Percentiles rank a stretch among this genome's conserved stretches.
phyloP scores from a whole-genome alignment of 2,888 invertebrate species.

The Galeopsomyia nigrocyanea region DNA sequence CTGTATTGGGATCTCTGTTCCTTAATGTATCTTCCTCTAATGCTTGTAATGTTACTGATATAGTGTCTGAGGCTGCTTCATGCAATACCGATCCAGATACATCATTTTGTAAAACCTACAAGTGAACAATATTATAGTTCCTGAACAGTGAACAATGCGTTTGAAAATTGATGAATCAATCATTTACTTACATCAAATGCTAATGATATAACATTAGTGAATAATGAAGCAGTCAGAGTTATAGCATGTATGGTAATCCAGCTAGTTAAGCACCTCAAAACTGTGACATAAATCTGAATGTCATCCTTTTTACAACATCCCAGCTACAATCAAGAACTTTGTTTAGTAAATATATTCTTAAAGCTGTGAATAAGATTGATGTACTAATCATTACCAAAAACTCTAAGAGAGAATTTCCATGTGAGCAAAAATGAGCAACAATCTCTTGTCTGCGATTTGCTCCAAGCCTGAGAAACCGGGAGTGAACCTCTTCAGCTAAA shows the following conservation, averaged over 20 bases:
- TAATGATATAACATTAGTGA: constrained; percentile 79
- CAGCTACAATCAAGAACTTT: too few species aligned
- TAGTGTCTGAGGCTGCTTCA: constrained; percentile 77
- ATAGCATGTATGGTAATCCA: constrained; percentile 92
- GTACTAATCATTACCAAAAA: constrained; percentile 73
- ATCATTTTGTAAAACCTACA: constrained; percentile 74
- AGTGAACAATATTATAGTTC: constrained; percentile 18
- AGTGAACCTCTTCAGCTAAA: constrained; percentile 95
- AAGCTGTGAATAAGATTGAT: too few species aligned
- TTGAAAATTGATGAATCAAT: neutral
- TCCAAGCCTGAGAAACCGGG: constrained; percentile 84
- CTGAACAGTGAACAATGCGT: neutral
- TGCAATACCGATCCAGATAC: constrained; percentile 77
- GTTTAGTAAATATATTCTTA: too few species aligned
- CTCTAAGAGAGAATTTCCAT: constrained; percentile 82
- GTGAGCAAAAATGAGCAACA: constrained; percentile 81
- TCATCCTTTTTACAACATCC: too few species aligned
- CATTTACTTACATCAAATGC: constrained; percentile 74
- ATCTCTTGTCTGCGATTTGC: constrained; percentile 92
- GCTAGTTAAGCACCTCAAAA: constrained; percentile 89
- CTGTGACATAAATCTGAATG: constrained; percentile 78
- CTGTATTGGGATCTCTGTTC: constrained; percentile 71
- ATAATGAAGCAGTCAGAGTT: constrained; percentile 72
- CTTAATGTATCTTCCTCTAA: constrained; percentile 74
- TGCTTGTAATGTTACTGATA: constrained; percentile 87